phyloP scores from a whole-genome alignment of 2,888 invertebrate species.

The Geotrupes spiniger region DNA sequence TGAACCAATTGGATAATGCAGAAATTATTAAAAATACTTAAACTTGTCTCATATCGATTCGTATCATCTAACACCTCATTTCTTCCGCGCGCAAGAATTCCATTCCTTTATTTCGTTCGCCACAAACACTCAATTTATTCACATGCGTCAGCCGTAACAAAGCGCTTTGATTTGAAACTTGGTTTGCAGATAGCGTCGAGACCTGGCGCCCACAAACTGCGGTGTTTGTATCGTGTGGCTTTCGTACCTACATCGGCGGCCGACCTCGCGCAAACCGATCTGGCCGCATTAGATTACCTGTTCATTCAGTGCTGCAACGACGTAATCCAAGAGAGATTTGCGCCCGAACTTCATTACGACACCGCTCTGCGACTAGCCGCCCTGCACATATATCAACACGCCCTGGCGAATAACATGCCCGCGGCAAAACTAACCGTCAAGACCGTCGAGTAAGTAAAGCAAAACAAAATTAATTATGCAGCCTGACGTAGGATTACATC shows the following conservation, averaged over 20 bases:
- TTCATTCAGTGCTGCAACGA: conserved; percentile 92
- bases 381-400: conserved; percentile 88
- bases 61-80: no score
- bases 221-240: conserved; percentile 84
- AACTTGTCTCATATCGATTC: no score
- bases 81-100: no score
- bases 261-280: conserved; percentile 77
- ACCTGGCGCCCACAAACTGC: conserved; percentile 86
- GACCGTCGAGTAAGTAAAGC: conserved; percentile 79
- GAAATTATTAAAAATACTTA: no score
- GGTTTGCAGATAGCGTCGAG: conserved; percentile 76
- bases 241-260: conserved; percentile 87
- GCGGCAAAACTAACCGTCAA: conserved; percentile 82
- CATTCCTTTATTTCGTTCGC: no score
- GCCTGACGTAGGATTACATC: no score
- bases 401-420: conserved; percentile 74
- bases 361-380: conserved; percentile 83
- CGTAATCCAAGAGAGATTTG: conserved; percentile 86
- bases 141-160: no score
- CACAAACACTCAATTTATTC: no score
- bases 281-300: conserved; percentile 84
- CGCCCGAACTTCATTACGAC: conserved; percentile 86
- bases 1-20: no score
- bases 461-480: no score
- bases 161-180: no score